A percentile compares a stretch with the other conserved stretches of the same genome.
Conservation (phyloP, 2,888 invertebrate genomes). For the Autographa gamma region DNA sequence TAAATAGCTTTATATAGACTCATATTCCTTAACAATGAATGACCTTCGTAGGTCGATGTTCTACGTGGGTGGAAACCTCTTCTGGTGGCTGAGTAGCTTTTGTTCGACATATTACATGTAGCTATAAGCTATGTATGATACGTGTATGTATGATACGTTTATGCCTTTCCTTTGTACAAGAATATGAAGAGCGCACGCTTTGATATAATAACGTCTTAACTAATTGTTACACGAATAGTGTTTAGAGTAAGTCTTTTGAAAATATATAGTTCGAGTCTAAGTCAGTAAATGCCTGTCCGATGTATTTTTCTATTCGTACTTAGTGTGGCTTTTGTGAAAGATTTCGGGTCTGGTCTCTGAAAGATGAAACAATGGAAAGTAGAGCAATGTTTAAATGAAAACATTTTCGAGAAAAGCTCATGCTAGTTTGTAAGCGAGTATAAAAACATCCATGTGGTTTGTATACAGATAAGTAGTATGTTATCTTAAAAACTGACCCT, state of each 20-base stretch:
- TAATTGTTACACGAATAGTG: not conserved
- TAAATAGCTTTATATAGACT: not conserved
- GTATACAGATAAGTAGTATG: too few species aligned
- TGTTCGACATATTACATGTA: constrained; percentile 30
- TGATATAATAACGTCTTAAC: not conserved
- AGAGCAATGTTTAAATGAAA: not conserved
- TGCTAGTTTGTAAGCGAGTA: not conserved
- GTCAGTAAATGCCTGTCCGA: not conserved
- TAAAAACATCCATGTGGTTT: not conserved
- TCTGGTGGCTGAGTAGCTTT: constrained; percentile 35
- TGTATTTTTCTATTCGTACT: not conserved
- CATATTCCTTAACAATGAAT: constrained; percentile 2
- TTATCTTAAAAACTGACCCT: too few species aligned
- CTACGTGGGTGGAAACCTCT: constrained; percentile 44
- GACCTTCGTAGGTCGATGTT: constrained; percentile 54
- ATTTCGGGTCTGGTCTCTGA: not conserved
- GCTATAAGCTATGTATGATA: not conserved
- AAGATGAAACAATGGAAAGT: not conserved
- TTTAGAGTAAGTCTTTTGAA: not conserved
- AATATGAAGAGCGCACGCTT: constrained; percentile 21
- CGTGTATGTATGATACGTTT: constrained; percentile 3
- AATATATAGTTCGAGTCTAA: not conserved
- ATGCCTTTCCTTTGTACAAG: constrained; percentile 29
- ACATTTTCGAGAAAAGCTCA: not conserved
- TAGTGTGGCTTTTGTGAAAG: not conserved